phyloP scores from a whole-genome alignment of 2,888 invertebrate genomes.

The Rhagophthalmus giganteus region DNA sequence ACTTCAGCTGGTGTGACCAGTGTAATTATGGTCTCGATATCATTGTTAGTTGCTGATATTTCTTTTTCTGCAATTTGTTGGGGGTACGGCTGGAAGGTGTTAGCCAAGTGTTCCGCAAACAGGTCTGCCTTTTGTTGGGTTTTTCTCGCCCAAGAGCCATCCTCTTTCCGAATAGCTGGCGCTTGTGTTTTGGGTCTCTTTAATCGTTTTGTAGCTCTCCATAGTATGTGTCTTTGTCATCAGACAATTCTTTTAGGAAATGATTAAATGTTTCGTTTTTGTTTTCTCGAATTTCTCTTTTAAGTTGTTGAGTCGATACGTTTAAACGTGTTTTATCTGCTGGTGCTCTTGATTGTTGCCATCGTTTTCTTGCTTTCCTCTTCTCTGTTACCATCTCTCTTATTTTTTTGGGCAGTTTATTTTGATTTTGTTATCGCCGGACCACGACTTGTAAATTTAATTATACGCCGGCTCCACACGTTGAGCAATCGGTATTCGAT shows the following conservation, averaged over 20 bases:
- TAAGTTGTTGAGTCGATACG: constrained; percentile 24
- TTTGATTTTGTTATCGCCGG: too few relatives aligned
- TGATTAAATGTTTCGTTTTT: constrained; percentile 22
- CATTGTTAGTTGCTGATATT: background rate
- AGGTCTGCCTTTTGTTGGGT: constrained; percentile 8
- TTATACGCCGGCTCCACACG: too few relatives aligned
- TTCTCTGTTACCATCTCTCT: background rate
- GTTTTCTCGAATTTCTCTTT: constrained; percentile 17
- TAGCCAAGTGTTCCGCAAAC: too few relatives aligned
- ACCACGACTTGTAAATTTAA: too few relatives aligned
- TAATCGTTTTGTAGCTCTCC: constrained; percentile 28
- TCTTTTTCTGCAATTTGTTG: too few relatives aligned
- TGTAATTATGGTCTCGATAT: background rate
- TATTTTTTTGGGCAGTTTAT: constrained; percentile 2
- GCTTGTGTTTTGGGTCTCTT: constrained; percentile 12
- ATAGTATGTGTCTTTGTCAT: constrained; percentile 12
- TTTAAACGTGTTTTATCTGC: constrained; percentile 19
- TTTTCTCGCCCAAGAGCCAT: background rate
- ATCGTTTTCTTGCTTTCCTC: constrained; percentile 3
- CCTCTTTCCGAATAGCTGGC: background rate
- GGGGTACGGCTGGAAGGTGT: constrained; percentile 14
- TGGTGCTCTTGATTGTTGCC: constrained; percentile 2
- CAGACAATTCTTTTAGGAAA: constrained; percentile 15
- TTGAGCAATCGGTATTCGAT: too few relatives aligned
- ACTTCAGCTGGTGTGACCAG: constrained; percentile 15